Base-by-base conservation (phyloP, 1,140 invertebrate genomes). In the Drosophila busckii region DNA sequence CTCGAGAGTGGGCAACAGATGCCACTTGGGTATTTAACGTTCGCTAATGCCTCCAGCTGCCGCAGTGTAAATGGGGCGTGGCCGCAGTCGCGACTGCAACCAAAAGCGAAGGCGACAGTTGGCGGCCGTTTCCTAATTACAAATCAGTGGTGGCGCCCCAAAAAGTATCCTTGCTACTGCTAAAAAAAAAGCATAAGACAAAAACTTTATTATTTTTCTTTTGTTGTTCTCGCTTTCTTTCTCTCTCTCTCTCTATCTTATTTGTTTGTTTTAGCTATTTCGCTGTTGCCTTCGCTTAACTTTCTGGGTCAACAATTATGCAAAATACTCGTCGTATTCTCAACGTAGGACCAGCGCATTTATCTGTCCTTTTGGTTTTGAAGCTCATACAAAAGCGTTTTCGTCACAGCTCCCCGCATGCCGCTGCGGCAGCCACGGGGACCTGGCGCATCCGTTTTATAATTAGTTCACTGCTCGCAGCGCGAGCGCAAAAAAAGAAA, bases 91-190 rank as follows among this genome's bases (percentile, higher is more conserved):
- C 45, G 48, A 34, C 48, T 5, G 35, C 34, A 31, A 31, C n/a
- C 64, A 41, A 69, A 56, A 73, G 48, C 46, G 65, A 82, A 66
- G 56, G 76, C 78, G 78, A 83, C 80, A 84, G 80, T 84, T 84
- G 80, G 78, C 70, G 80, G 80, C 80, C 71, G 71, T 84, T 84
- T 84, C 80, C 80, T 84, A 84, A 84, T 84, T 84, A 84, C 80
- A 84, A 84, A 84, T 84, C 71, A 84, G 62, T 70, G 70, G 75
- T 58, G 60, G 58, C 41, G 46, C 54, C 32, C 37, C 12, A 45
- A 59, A 52, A 38, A 59, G 26, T 28, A 55, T 29, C 52, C 41
- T 35, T 58, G 59, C 42, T 32, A 46, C 20, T 41, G 37, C 41
- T 49, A 40, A 56, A 60, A 56, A 62, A 52, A 31, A 48, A 19